These are phyloP conservation scores for Stenchaetothrips biformis DNA, from an alignment of 2,888 invertebrate species.

Conservation along the genomic window DNA sequence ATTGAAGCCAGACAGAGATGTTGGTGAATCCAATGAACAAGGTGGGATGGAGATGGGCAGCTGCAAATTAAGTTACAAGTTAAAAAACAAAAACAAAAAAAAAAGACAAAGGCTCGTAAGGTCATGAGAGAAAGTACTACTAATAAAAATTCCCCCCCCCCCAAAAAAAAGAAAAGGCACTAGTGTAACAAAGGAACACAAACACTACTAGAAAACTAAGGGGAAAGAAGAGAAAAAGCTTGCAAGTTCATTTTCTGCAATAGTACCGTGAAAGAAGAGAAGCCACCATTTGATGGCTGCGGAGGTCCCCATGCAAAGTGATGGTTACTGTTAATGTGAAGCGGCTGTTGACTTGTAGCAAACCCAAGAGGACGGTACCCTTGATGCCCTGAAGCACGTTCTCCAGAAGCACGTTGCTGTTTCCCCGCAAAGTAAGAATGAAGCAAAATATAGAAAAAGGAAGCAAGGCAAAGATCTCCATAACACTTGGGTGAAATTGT, in stretches of 20 bases:
- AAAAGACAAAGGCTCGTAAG: too few species aligned
- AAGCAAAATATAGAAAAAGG: neutral
- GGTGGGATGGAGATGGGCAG: conserved; percentile 34
- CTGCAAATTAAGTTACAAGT: conserved; percentile 29
- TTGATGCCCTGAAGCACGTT: neutral
- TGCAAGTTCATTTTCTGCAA: too few species aligned
- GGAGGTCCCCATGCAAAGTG: conserved; percentile 19
- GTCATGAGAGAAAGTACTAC: too few species aligned
- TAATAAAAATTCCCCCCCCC: too few species aligned
- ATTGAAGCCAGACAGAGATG: conserved; percentile 35
- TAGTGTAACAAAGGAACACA: too few species aligned
- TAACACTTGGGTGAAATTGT: neutral
- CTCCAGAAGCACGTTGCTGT: neutral
- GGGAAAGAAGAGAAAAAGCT: too few species aligned
- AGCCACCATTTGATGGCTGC: neutral
- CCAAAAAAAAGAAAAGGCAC: too few species aligned
- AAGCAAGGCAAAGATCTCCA: neutral
- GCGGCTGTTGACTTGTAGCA: neutral
- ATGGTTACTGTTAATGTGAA: neutral
- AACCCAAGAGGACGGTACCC: conserved; percentile 6
- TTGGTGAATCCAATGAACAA: conserved; percentile 30
- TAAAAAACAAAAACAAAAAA: too few species aligned
- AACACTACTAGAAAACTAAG: too few species aligned
- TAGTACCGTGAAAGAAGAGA: conserved; percentile 6
- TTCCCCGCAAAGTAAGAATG: neutral